Evolutionary conservation across 2,888 invertebrate genomes (phyloP), one percentile per base, ranked within the genome.

Genomic region (Dynastes hyllus): DNA sequence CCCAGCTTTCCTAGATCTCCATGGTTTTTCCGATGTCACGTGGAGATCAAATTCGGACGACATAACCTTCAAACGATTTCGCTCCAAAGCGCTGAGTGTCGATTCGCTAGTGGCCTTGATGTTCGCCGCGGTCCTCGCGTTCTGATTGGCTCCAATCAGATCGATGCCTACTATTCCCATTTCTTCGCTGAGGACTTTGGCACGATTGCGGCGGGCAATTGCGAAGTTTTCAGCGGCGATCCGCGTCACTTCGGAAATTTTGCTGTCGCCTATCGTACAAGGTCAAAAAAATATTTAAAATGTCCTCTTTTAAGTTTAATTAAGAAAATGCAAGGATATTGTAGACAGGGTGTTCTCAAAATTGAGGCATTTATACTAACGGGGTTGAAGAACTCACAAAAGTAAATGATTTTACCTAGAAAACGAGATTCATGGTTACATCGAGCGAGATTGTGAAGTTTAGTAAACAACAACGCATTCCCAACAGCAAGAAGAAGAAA

Each of bases 41-140:
- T 40, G 63, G 22, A 78, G 55, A 69, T 70, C 78, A 77, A 80
- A 81, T 51, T 82, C 80, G 22, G 78, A 67, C 0, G 81, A 80
- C 78, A 81, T 76, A n/a, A 94, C 90, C 86, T 91, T 93, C 27
- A 92, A 84, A 86, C 92, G 93, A 83, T 94, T 94, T 71, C 89
- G 87, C 81, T 93, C 88, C 0, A 93, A 93, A 78, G 92, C 92
- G 13, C 90, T 92, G 78, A 93, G 90, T 1, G 91, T 91, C 2
- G 90, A 90, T 8, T 67, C 50, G 4, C 16, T n/a, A 2, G n/a
- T 11, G 2, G 8, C 4, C 45, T 61, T 58, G 40, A 11, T 66
- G 37, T 37, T 9, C 29, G 27, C 1, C 32, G 22, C 16, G 8
- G 6, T 51, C 27, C 50, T 22, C 16, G 11, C 2, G n/a, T 13